Conservation (phyloP, 2,113 vertebrate species). For the Neolamprologus modestus region DNA sequence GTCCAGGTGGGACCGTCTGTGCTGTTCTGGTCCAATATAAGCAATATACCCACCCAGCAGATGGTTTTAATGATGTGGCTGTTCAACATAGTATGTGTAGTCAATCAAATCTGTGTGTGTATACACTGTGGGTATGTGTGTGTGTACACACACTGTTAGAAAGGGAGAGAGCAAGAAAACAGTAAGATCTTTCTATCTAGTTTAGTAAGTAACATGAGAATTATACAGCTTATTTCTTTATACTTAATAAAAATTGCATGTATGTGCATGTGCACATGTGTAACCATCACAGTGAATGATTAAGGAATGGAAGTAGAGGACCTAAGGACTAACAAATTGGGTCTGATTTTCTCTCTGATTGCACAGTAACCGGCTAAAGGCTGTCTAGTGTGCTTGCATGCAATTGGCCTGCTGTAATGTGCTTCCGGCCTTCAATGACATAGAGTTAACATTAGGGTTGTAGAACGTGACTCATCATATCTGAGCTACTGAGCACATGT, state of each 20-base stretch:
- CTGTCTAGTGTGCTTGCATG: conserved; percentile 15
- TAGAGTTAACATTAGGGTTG: not conserved
- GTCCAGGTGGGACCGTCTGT: not conserved
- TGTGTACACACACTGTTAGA: not conserved
- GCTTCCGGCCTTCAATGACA: not conserved
- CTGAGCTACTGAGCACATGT: not conserved
- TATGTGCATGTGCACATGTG: not conserved
- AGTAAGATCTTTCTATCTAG: not conserved
- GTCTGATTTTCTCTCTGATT: conserved; percentile 51
- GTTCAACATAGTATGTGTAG: not conserved
- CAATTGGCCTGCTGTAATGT: not conserved
- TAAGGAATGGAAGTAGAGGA: not conserved
- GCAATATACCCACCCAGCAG: not conserved
- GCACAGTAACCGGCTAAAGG: conserved; percentile 22
- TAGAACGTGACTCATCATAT: not conserved
- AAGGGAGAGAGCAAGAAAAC: not conserved
- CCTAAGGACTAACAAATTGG: conserved; percentile 13
- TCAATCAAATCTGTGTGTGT: not conserved
- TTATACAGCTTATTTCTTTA: not conserved
- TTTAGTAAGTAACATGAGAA: not conserved
- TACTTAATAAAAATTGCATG: not conserved
- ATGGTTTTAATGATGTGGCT: not conserved
- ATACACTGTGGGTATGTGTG: not conserved
- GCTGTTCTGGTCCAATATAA: not conserved
- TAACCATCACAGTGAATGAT: not conserved